Conservation (phyloP, 2,113 vertebrate genomes). For the Brienomyrus longianalis region DNA sequence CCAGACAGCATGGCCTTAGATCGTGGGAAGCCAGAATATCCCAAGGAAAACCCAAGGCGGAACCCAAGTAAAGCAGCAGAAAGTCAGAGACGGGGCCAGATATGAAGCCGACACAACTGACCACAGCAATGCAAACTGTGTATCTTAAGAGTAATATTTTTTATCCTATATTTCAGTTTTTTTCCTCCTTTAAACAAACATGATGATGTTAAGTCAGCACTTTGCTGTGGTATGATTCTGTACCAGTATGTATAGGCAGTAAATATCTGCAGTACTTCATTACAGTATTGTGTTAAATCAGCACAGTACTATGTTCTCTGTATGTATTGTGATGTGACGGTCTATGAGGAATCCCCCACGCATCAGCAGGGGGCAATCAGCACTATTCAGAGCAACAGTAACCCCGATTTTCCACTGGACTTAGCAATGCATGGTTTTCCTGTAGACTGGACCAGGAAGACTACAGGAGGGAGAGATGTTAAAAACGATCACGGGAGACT, state of each 20-base stretch:
- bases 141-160: neutral
- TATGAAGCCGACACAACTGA: neutral
- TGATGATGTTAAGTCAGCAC: neutral
- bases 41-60: neutral
- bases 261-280: neutral
- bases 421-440: constrained; percentile 71
- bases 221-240: neutral
- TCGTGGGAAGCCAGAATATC: constrained; percentile 1
- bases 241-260: neutral
- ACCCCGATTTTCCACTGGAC: constrained; percentile 34
- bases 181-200: neutral
- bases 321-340: neutral
- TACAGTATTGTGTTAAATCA: neutral
- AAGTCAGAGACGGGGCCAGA: neutral
- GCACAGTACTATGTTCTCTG: neutral
- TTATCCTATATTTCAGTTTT: neutral
- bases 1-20: neutral
- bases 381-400: neutral
- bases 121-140: neutral
- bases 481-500: neutral
- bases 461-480: constrained; percentile 43
- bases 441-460: constrained; percentile 76
- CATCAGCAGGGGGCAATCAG: neutral
- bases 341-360: neutral
- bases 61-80: neutral